Conservation (phyloP, 2,797 vertebrate species). For the Artibeus jamaicensis region DNA sequence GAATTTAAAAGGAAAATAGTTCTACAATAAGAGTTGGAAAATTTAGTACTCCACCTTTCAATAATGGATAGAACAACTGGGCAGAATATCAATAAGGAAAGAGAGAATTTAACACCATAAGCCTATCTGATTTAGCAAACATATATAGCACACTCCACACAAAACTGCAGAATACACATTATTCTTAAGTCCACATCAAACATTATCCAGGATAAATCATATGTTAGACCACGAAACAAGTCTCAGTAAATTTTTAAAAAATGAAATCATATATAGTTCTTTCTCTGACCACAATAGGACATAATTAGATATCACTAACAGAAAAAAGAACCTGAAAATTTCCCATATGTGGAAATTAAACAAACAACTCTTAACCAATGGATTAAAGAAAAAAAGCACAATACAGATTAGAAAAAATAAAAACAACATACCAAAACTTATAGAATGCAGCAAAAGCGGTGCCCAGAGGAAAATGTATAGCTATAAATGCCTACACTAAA, state of each 20-base stretch:
- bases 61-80: background rate
- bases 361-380: background rate
- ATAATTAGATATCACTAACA: slow-evolving; percentile 2
- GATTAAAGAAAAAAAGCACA: background rate
- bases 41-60: no score
- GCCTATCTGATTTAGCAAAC: background rate
- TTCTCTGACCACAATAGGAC: background rate
- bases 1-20: background rate
- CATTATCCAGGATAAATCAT: no score
- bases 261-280: background rate
- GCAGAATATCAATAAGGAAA: background rate
- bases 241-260: background rate
- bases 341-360: background rate
- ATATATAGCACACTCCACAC: background rate
- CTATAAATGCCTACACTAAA: background rate
- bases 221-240: background rate
- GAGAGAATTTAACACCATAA: background rate
- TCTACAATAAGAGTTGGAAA: background rate
- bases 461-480: background rate
- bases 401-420: background rate
- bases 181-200: background rate
- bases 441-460: background rate
- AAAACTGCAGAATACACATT: background rate
- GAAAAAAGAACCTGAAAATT: background rate
- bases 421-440: background rate